phyloP scores from a whole-genome alignment of 2,113 vertebrate species.

The Podarcis muralis region DNA sequence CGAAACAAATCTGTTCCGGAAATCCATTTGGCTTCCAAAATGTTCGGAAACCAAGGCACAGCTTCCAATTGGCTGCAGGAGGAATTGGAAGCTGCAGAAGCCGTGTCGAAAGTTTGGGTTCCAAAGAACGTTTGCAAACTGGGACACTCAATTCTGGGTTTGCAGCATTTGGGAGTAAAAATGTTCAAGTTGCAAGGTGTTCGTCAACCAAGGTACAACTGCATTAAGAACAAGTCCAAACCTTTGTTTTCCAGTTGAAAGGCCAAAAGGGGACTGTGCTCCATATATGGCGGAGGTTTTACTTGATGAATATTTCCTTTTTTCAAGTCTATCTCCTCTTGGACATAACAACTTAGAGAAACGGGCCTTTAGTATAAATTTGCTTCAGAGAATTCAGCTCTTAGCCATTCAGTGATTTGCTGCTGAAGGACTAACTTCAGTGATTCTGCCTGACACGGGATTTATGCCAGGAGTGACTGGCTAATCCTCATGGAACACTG shows the following conservation, averaged over 20 bases:
- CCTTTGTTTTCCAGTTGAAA: conserved; percentile 85
- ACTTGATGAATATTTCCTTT: background rate
- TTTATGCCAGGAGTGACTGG: background rate
- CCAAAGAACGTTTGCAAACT: too few relatives aligned
- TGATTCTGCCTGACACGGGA: background rate
- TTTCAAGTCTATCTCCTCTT: background rate
- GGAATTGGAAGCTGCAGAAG: too few relatives aligned
- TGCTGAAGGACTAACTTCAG: background rate
- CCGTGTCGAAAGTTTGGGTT: too few relatives aligned
- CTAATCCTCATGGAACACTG: background rate
- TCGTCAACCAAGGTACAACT: too few relatives aligned
- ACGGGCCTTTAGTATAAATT: background rate
- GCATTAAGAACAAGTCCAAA: too few relatives aligned
- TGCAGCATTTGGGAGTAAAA: too few relatives aligned
- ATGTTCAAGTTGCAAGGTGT: too few relatives aligned
- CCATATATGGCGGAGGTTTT: background rate
- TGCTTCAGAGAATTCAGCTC: background rate
- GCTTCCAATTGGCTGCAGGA: too few relatives aligned
- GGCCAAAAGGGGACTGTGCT: conserved; percentile 74
- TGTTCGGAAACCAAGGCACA: too few relatives aligned
- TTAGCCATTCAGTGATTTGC: background rate
- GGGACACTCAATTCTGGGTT: too few relatives aligned
- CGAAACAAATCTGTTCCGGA: too few relatives aligned
- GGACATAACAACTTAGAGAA: background rate
- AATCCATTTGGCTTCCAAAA: too few relatives aligned